Percentiles rank a stretch among this genome's conserved stretches.
Evolutionary conservation across 2,113 vertebrate species (phyloP).

Genomic region (Lynx canadensis): DNA sequence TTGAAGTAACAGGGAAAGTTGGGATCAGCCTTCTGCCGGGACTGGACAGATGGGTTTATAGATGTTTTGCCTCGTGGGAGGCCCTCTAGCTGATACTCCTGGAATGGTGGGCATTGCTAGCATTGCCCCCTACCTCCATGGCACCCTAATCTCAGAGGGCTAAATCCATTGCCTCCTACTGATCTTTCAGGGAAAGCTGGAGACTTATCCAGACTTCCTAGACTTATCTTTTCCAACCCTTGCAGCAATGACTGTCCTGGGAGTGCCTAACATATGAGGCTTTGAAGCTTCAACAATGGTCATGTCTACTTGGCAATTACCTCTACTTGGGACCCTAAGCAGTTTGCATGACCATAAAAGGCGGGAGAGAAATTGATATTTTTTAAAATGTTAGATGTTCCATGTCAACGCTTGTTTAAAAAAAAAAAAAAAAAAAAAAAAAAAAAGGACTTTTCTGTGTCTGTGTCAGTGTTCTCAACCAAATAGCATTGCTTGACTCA

Average conservation of each 20-base stretch:
- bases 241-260: neutral
- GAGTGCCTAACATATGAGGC: neutral
- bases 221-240: neutral
- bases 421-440: neutral
- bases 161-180: neutral
- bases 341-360: neutral
- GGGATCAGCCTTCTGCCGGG: neutral
- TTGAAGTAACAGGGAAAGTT: neutral
- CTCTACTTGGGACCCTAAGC: neutral
- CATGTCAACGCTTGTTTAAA: neutral
- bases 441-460: neutral
- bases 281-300: neutral
- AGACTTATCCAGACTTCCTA: neutral
- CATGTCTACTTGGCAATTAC: neutral
- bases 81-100: neutral
- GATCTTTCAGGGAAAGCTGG: neutral
- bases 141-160: neutral
- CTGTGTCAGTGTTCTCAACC: neutral
- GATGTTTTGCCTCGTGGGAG: neutral
- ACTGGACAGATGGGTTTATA: neutral
- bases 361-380: neutral
- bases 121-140: fast-evolving
- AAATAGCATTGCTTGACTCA: neutral
- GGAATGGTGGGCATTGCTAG: neutral
- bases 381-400: neutral